phyloP scores from a whole-genome alignment of 2,888 invertebrate species.

The Hoplodrina ambigua region DNA sequence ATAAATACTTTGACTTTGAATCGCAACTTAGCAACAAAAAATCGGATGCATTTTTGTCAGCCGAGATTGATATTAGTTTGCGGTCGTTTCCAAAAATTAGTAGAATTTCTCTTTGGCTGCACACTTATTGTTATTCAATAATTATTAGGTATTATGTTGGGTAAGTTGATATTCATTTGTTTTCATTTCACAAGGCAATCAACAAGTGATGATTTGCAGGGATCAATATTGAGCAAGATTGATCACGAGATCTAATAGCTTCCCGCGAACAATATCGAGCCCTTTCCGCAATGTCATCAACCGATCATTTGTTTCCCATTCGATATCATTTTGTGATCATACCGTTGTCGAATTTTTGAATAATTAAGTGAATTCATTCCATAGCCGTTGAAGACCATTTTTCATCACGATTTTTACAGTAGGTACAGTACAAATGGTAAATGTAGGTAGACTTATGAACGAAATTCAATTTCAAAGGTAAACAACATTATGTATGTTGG shows the following conservation, averaged over 20 bases:
- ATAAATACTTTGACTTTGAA: too few species aligned
- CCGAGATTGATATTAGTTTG: too few species aligned
- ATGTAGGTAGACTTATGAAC: neutral
- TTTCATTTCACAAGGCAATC: conserved; percentile 39
- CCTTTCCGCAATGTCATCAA: conserved; percentile 52
- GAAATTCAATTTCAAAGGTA: conserved; percentile 21
- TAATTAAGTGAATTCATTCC: conserved; percentile 35
- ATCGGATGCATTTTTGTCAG: too few species aligned
- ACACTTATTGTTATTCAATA: neutral
- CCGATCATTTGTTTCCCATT: conserved; percentile 53
- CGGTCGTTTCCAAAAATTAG: too few species aligned
- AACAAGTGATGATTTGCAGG: conserved; percentile 54
- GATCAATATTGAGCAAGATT: conserved; percentile 55
- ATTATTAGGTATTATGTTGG: neutral
- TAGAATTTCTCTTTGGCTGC: too few species aligned
- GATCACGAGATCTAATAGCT: conserved; percentile 58
- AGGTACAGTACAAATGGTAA: conserved; percentile 17
- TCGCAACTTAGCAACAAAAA: too few species aligned
- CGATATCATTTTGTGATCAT: conserved; percentile 54
- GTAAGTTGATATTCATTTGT: conserved; percentile 28
- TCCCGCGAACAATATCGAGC: conserved; percentile 53
- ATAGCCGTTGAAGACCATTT: conserved; percentile 4
- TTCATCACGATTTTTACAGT: conserved; percentile 12
- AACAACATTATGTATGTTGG: conserved; percentile 18
- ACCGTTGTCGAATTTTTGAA: conserved; percentile 44